These are phyloP conservation scores for Eupithecia tripunctaria DNA, from an alignment of 2,888 invertebrate species.

Conservation along the genomic window DNA sequence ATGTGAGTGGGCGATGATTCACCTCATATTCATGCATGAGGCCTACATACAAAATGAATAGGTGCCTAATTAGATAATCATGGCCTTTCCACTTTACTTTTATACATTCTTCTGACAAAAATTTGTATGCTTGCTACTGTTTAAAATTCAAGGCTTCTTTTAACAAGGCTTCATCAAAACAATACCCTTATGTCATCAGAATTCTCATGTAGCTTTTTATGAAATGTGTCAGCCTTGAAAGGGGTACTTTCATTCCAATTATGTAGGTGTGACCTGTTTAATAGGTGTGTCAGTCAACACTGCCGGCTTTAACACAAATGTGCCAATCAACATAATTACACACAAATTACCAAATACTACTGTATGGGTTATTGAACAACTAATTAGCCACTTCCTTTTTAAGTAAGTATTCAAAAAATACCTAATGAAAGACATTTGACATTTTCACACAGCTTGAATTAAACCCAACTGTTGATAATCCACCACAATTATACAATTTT, in stretches of 20 bases:
- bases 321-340: constrained; percentile 51
- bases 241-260: constrained; percentile 50
- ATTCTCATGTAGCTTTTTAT: constrained; percentile 35
- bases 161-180: constrained; percentile 13
- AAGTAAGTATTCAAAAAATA: neutral
- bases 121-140: neutral
- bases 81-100: neutral
- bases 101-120: neutral
- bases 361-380: constrained; percentile 20
- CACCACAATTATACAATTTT: no score
- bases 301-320: constrained; percentile 48
- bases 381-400: constrained; percentile 25
- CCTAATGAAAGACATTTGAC: neutral
- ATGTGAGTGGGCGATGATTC: constrained; percentile 22
- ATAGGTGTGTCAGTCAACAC: constrained; percentile 44
- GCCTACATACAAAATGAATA: neutral
- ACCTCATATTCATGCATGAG: neutral
- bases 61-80: constrained; percentile 10
- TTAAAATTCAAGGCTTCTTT: constrained; percentile 12
- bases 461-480: no score
- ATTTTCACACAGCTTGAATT: no score
- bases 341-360: constrained; percentile 28
- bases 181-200: constrained; percentile 16
- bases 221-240: constrained; percentile 47
- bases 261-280: constrained; percentile 46